These are phyloP conservation scores for Diloba caeruleocephala DNA, from an alignment of 2,888 invertebrate genomes.

Conservation along the genomic window DNA sequence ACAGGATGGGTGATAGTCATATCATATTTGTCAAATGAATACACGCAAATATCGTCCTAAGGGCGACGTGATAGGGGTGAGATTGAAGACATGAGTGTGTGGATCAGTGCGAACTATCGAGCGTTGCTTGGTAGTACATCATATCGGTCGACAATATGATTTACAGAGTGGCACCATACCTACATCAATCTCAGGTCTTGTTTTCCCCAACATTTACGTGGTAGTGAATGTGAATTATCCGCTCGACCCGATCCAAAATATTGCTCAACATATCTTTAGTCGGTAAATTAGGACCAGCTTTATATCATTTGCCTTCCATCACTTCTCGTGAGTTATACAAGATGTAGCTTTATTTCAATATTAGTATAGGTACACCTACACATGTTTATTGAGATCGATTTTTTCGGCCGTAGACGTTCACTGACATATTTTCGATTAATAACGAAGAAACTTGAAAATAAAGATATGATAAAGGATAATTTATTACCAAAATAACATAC, in stretches of 20 bases:
- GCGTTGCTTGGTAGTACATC: slow-evolving; percentile 44
- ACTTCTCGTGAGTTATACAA: too few relatives aligned
- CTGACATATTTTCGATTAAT: too few relatives aligned
- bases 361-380: too few relatives aligned
- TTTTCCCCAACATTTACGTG: slow-evolving; percentile 38
- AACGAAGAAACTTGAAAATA: too few relatives aligned
- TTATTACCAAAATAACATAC: too few relatives aligned
- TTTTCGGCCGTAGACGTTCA: too few relatives aligned
- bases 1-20: slow-evolving; percentile 34
- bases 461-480: too few relatives aligned
- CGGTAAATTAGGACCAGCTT: too few relatives aligned
- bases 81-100: slow-evolving; percentile 20
- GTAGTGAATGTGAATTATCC: slow-evolving; percentile 34
- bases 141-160: slow-evolving; percentile 52
- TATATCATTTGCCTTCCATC: too few relatives aligned
- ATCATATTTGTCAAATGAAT: slow-evolving; percentile 46
- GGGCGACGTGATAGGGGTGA: slow-evolving; percentile 24
- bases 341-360: too few relatives aligned
- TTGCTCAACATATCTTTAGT: slow-evolving; percentile 16
- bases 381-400: too few relatives aligned
- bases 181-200: slow-evolving; percentile 44
- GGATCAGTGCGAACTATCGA: slow-evolving; percentile 27
- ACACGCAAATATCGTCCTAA: slow-evolving; percentile 41
- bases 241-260: slow-evolving; percentile 18
- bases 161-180: slow-evolving; percentile 39